A percentile compares a stretch with the other conserved stretches of the same genome.
Conservation (phyloP, 2,797 vertebrate species). For the Microcaecilia unicolor region DNA sequence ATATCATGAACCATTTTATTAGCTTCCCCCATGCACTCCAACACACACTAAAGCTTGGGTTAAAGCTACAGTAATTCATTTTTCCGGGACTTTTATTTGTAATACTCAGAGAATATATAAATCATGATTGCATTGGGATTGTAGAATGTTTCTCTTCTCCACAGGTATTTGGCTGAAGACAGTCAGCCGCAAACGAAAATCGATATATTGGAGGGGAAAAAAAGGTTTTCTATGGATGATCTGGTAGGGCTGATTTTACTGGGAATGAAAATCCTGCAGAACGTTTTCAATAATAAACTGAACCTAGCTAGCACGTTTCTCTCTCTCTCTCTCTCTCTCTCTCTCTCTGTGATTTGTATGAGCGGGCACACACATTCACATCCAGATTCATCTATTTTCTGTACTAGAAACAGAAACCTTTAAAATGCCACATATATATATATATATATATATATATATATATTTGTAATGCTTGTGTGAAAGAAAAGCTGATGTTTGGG, state of each 20-base stretch:
- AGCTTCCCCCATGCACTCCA: not conserved
- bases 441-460: too few species aligned
- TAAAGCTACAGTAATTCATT: conserved; percentile 16
- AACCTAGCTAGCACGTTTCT: too few species aligned
- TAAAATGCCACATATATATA: too few species aligned
- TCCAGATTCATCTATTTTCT: too few species aligned
- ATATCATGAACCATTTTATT: conserved; percentile 6
- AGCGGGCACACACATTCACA: too few species aligned
- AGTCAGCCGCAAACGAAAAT: conserved; percentile 8
- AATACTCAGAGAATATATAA: conserved; percentile 17
- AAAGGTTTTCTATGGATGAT: not conserved
- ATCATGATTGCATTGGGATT: conserved; percentile 13
- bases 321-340: too few species aligned
- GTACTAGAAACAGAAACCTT: too few species aligned
- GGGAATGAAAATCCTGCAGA: not conserved
- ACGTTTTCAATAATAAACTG: not conserved
- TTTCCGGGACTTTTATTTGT: not conserved
- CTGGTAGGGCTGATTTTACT: conserved; percentile 7
- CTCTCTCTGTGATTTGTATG: too few species aligned
- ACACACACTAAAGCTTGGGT: not conserved
- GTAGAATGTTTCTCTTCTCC: conserved; percentile 9
- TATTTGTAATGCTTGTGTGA: too few species aligned
- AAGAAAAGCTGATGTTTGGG: too few species aligned
- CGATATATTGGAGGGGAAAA: conserved; percentile 2
- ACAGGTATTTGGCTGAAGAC: conserved; percentile 3